Conservation (phyloP, 2,888 invertebrate species). For the Tipula unca region DNA sequence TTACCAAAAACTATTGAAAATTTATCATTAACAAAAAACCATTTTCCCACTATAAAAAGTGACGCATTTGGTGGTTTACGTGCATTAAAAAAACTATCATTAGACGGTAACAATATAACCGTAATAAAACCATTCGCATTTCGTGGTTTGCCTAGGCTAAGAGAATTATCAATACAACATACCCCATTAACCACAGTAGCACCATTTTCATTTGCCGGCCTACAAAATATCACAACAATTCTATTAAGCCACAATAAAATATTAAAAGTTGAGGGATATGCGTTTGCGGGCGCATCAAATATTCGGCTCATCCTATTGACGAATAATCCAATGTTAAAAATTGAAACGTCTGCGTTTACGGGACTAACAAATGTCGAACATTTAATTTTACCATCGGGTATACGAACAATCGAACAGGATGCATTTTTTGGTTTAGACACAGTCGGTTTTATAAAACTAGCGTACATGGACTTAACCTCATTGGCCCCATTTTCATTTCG, state of each 20-base stretch:
- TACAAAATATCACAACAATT: slow-evolving; percentile 69
- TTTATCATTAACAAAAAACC: slow-evolving; percentile 76
- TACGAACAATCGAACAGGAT: slow-evolving; percentile 64
- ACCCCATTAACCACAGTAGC: slow-evolving; percentile 74
- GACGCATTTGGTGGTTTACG: slow-evolving; percentile 77
- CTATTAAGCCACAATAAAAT: slow-evolving; percentile 63
- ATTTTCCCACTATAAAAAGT: slow-evolving; percentile 69
- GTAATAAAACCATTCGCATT: slow-evolving; percentile 79
- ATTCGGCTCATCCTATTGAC: slow-evolving; percentile 72
- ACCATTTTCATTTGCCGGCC: slow-evolving; percentile 73
- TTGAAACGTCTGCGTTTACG: slow-evolving; percentile 76
- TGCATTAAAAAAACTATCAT: slow-evolving; percentile 69
- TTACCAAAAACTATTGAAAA: slow-evolving; percentile 74
- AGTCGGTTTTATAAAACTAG: slow-evolving; percentile 70
- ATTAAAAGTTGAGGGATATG: slow-evolving; percentile 61
- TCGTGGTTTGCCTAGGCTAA: slow-evolving; percentile 67
- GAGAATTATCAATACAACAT: slow-evolving; percentile 75
- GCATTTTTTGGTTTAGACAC: slow-evolving; percentile 75
- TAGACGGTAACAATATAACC: slow-evolving; percentile 82
- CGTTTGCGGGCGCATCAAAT: slow-evolving; percentile 80
- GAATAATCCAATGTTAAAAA: slow-evolving; percentile 73
- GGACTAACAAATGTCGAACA: slow-evolving; percentile 75
- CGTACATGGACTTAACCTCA: slow-evolving; percentile 73
- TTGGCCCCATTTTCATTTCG: slow-evolving; percentile 64
- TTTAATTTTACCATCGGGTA: slow-evolving; percentile 74